Evolutionary conservation across 2,888 invertebrate species (phyloP).

Genomic region (Ochropleura plecta): DNA sequence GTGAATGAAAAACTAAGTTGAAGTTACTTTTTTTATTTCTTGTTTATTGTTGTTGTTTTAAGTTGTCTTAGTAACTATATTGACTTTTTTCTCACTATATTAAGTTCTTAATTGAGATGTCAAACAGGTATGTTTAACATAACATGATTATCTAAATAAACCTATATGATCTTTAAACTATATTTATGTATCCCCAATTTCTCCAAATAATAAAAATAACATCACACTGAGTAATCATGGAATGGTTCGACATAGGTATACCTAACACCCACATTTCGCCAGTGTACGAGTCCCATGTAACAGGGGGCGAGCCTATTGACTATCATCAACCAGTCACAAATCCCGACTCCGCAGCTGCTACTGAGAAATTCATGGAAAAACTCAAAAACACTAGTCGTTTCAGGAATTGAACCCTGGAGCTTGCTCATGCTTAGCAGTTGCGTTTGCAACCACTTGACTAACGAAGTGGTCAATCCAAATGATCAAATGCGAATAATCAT

Average conservation of each 20-base stretch:
- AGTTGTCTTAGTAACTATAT: neutral
- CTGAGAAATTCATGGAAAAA: too few relatives aligned
- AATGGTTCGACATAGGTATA: too few relatives aligned
- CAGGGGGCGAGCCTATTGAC: too few relatives aligned
- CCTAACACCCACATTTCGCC: too few relatives aligned
- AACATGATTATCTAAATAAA: constrained; percentile 26
- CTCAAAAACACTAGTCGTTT: too few relatives aligned
- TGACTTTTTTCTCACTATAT: constrained; percentile 16
- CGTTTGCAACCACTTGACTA: too few relatives aligned
- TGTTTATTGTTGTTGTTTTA: constrained; percentile 4
- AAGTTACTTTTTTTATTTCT: constrained; percentile 4
- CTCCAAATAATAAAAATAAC: neutral
- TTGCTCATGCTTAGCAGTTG: too few relatives aligned
- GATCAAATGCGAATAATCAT: neutral
- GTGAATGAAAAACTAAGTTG: constrained; percentile 17
- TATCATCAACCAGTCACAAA: too few relatives aligned
- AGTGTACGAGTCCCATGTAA: too few relatives aligned
- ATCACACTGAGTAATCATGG: neutral
- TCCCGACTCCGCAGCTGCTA: too few relatives aligned
- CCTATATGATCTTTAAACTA: constrained; percentile 27
- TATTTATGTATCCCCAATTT: constrained; percentile 54
- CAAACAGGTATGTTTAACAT: constrained; percentile 13
- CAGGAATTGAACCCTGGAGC: too few relatives aligned
- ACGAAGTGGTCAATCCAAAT: too few relatives aligned
- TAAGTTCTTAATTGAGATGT: constrained; percentile 1